Conservation (phyloP, 1,140 invertebrate species). For the Holotrichia oblita region DNA sequence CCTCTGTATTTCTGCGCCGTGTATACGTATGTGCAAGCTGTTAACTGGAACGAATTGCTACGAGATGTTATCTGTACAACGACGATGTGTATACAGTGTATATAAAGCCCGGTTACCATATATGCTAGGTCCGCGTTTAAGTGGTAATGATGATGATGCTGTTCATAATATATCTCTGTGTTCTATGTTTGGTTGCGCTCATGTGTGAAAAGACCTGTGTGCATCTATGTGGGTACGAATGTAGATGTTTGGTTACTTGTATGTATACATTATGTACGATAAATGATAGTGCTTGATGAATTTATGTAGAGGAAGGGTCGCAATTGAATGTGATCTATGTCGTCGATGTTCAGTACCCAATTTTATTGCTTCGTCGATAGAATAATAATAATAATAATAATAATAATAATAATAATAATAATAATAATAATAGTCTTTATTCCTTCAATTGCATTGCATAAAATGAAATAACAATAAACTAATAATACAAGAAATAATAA, state of each 20-base stretch:
- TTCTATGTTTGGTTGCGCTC: background rate
- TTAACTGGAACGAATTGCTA: constrained; percentile 33
- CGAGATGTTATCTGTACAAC: constrained; percentile 29
- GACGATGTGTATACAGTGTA: background rate
- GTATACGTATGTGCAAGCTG: background rate
- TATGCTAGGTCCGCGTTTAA: background rate
- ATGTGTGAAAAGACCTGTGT: constrained; percentile 8
- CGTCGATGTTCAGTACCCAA: background rate
- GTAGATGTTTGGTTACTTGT: background rate
- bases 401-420: too few relatives aligned
- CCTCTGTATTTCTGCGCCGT: background rate
- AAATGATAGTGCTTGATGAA: background rate
- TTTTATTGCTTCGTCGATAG: too few relatives aligned
- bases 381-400: too few relatives aligned
- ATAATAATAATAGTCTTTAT: too few relatives aligned
- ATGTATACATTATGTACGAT: background rate
- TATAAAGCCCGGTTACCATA: constrained; percentile 2
- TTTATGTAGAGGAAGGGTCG: constrained; percentile 26
- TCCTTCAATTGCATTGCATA: too few relatives aligned
- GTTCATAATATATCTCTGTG: constrained; percentile 23
- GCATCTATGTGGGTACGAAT: background rate
- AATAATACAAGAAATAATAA: too few relatives aligned
- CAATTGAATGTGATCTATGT: background rate
- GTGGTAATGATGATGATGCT: constrained; percentile 5
- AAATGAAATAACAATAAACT: too few relatives aligned